Base-by-base conservation (phyloP, 2,888 invertebrate genomes). In the Horisme vitalbata region DNA sequence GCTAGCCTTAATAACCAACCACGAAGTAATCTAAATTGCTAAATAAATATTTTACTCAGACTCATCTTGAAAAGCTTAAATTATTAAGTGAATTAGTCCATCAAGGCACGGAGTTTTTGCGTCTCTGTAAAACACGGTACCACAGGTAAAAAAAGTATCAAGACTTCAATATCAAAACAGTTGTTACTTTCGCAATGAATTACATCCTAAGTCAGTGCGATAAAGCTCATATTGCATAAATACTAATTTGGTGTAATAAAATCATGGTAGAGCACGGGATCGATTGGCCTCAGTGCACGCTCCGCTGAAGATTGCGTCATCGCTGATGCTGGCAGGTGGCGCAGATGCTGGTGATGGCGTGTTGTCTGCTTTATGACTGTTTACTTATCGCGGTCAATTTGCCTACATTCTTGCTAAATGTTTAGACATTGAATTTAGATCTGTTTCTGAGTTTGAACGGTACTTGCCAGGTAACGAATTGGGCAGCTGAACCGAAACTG, bases 221-320 rank as follows among this genome's bases (percentile, higher is more conserved):
- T 18, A 18, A 18, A 5, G 15, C 6, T 18, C 6, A 18, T 6
- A 18, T 18, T 18, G 6, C 18, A 18, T 18, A n/a, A n/a, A n/a
- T n/a, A n/a, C 18, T 18, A 6, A 18, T 5, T 18, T 18, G 18
- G 6, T 5, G 18, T 18, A 6, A 18, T 18, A 5, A 5, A 18
- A 18, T 18, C 18, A 1, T 2, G 6, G 18, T 5, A 4, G 5
- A 18, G 18, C 2, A 2, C 2, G 18, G 18, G 6, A 64, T 66
- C 65, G 65, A 71, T 72, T 67, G 51, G 62, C 61, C 56, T 65
- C 66, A 64, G 45, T 11, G 33, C 33, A 18, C 32, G 23, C 20
- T 23, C 7, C 18, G 26, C 23, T 48, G 41, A 6, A 11, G 0
- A 44, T 68, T 62, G 48, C 69, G 66, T 69, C 66, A 69, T 55